Evolutionary conservation across 2,113 vertebrate genomes (phyloP).

Genomic region (Baryphthengus martii): DNA sequence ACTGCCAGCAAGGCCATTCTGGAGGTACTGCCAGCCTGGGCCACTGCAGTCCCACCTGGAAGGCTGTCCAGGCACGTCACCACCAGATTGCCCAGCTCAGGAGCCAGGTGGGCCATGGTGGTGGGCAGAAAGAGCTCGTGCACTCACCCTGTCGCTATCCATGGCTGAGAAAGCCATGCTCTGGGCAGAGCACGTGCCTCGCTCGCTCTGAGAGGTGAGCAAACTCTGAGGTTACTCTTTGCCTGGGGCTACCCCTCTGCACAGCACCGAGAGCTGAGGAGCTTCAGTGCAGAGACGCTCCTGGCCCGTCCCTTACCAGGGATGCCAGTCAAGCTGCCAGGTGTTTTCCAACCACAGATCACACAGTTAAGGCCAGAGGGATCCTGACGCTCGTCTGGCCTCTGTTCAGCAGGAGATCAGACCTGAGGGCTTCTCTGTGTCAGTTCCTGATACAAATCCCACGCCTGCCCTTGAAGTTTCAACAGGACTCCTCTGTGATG

Average conservation of each 20-base stretch:
- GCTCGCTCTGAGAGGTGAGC: neutral
- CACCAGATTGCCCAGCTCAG: rapidly evolving
- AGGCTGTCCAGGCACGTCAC: rapidly evolving
- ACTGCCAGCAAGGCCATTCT: neutral
- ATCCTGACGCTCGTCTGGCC: neutral
- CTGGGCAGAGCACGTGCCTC: neutral
- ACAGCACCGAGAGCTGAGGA: neutral
- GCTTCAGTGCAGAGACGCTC: neutral
- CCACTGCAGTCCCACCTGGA: rapidly evolving
- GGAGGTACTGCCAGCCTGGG: neutral
- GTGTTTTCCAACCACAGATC: constrained; percentile 31
- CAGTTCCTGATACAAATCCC: neutral
- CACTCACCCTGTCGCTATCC: neutral
- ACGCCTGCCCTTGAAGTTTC: neutral
- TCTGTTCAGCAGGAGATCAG: constrained; percentile 17
- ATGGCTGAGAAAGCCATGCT: rapidly evolving
- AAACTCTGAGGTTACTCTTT: neutral
- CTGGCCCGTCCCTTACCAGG: neutral
- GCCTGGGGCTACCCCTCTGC: constrained; percentile 36
- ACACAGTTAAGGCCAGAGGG: constrained; percentile 22
- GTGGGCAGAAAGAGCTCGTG: neutral
- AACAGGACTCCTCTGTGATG: neutral
- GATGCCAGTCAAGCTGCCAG: constrained; percentile 16
- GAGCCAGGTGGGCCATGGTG: neutral
- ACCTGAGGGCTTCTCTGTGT: constrained; percentile 52